These are phyloP conservation scores for Cotesia chilonis DNA, from an alignment of 1,140 invertebrate genomes.

Conservation along the genomic window DNA sequence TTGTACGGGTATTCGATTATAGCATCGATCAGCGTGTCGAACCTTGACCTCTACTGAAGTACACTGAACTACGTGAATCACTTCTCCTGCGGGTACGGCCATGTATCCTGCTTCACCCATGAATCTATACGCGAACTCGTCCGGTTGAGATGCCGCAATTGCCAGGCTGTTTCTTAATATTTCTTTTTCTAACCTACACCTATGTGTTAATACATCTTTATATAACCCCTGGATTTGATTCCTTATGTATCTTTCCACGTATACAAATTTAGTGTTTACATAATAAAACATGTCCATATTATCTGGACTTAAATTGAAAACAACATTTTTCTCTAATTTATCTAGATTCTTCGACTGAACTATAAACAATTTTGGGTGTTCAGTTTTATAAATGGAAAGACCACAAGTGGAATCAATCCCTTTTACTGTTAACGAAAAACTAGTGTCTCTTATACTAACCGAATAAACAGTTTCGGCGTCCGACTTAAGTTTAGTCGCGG, in stretches of 20 bases:
- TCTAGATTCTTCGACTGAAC: no score
- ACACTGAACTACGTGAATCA: constrained; percentile 38
- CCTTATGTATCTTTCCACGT: constrained; percentile 29
- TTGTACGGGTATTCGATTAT: constrained; percentile 36
- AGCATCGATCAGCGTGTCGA: constrained; percentile 33
- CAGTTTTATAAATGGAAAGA: no score
- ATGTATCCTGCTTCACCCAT: constrained; percentile 44
- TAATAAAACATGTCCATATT: constrained; percentile 41
- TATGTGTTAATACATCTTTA: constrained; percentile 5
- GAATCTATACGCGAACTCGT: constrained; percentile 36
- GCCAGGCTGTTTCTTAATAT: constrained; percentile 26
- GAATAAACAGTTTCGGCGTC: no score
- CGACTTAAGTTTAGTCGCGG: no score
- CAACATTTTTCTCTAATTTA: no score
- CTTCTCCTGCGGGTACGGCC: constrained; percentile 37
- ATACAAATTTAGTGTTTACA: constrained; percentile 37
- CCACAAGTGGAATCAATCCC: no score
- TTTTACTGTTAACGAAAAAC: no score
- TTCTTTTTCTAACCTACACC: constrained; percentile 29
- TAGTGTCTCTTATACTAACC: no score
- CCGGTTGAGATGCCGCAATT: constrained; percentile 20
- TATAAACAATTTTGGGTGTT: no score
- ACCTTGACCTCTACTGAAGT: constrained; percentile 33
- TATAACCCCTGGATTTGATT: constrained; percentile 28
- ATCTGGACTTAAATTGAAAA: background rate